phyloP scores from a whole-genome alignment of 2,888 invertebrate genomes.

The Homarus gammarus region DNA sequence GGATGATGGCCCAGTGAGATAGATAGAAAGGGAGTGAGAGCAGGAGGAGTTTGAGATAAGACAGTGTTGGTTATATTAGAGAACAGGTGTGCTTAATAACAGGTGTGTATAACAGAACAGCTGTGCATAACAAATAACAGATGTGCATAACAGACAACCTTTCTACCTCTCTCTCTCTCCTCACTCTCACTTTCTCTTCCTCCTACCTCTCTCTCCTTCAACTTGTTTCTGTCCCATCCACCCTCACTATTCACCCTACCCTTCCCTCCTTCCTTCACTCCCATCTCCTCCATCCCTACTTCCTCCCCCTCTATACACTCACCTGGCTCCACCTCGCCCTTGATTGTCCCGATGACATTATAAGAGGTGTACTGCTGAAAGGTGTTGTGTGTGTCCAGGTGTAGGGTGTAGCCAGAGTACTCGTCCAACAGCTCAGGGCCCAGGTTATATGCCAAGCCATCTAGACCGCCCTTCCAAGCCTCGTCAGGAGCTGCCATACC shows the following conservation, averaged over 20 bases:
- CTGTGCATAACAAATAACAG: too few species aligned
- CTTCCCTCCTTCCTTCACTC: background rate
- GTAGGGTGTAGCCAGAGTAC: constrained; percentile 55
- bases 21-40: too few species aligned
- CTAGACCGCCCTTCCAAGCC: constrained; percentile 79
- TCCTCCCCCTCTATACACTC: constrained; percentile 67
- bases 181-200: background rate
- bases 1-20: too few species aligned
- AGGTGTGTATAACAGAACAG: too few species aligned
- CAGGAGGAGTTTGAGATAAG: too few species aligned
- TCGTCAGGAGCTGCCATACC: constrained; percentile 48
- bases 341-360: constrained; percentile 79
- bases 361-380: constrained; percentile 75
- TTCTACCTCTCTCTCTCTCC: background rate
- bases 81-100: too few species aligned
- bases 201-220: background rate
- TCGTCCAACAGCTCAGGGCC: constrained; percentile 78
- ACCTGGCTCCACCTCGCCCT: constrained; percentile 79
- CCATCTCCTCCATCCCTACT: background rate
- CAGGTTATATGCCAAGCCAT: constrained; percentile 79
- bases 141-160: too few species aligned
- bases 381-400: constrained; percentile 75
- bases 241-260: background rate
- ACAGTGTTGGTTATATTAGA: too few species aligned
- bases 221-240: too few species aligned